Base-by-base conservation (phyloP, 2,888 invertebrate species). In the Druceiella hillmani region DNA sequence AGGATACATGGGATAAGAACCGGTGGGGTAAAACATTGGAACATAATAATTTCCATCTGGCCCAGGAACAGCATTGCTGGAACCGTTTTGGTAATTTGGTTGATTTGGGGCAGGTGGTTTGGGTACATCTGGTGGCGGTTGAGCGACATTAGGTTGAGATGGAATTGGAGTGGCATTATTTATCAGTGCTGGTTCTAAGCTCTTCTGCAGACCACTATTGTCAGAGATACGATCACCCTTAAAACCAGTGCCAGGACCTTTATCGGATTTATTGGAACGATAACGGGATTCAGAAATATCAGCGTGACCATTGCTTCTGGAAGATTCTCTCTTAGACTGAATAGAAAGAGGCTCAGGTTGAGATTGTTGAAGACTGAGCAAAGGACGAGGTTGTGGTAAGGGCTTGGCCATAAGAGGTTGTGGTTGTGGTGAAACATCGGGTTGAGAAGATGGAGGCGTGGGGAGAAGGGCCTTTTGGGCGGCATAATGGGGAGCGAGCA, bases 381-480 rank as follows among this genome's bases (percentile, higher is more conserved):
- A 25, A 3, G 53, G 46, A 5, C 58, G 59, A 15, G 65, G 54
- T 47, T 63, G 66, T 2, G 68, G 66, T 13, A 9, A 20, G 11
- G 26, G 7, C n/a, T n/a, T n/a, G n/a, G n/a, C n/a, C n/a, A n/a
- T n/a, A n/a, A n/a, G n/a, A n/a, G n/a, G n/a, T n/a, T n/a, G n/a
- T n/a, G n/a, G n/a, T n/a, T n/a, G 2, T 30, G 15, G 13, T 36
- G 36, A 9, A 30, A 30, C 29, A 10, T 30, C 3, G 12, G 11
- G 10, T 36, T 29, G 2, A 36, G 10, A 6, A 30, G 17, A 29
- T 29, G 40, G 58, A 24, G 58, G 58, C 39, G 55, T 55, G 41
- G 59, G 56, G 39, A 57, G 46, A 26, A 57, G 54, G 41, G 57
- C 55, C 46, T 56, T 55, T 46, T 57, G 56, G 47, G 57, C 56